Evolutionary conservation across 2,888 invertebrate species (phyloP).

Genomic region (Cephonodes hylas): DNA sequence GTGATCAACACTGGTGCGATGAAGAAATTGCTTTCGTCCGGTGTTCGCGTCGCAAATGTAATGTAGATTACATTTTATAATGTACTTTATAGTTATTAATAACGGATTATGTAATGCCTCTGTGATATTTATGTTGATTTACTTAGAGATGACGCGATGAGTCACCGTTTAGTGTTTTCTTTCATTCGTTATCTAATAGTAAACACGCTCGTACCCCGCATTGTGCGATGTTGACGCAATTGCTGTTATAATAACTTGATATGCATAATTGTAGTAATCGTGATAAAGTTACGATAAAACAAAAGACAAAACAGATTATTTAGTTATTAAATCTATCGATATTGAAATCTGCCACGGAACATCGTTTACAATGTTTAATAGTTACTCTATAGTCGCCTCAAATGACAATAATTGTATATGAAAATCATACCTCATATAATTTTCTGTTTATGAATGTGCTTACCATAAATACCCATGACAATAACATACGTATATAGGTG

Average conservation of each 20-base stretch:
- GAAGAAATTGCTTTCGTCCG: constrained; percentile 72
- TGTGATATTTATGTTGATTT: constrained; percentile 73
- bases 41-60: constrained; percentile 63
- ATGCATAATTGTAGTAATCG: constrained; percentile 6
- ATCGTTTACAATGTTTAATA: no score
- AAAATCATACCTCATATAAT: background rate
- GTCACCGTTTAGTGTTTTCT: constrained; percentile 51
- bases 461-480: background rate
- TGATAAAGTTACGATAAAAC: background rate
- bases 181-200: constrained; percentile 57
- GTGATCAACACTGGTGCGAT: constrained; percentile 59
- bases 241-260: constrained; percentile 17
- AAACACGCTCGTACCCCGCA: constrained; percentile 33
- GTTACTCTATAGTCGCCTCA: background rate
- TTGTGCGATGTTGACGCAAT: constrained; percentile 42
- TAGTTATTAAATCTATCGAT: background rate
- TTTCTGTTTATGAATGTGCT: background rate
- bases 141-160: constrained; percentile 50
- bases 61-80: constrained; percentile 27
- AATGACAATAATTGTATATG: background rate
- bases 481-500: background rate
- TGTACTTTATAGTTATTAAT: constrained; percentile 19
- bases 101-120: constrained; percentile 57
- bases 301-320: background rate
- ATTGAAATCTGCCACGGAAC: background rate